Percentiles rank a stretch among this genome's conserved stretches.
Conservation (phyloP, 1,140 invertebrate genomes). For the Melanaphis sacchari region DNA sequence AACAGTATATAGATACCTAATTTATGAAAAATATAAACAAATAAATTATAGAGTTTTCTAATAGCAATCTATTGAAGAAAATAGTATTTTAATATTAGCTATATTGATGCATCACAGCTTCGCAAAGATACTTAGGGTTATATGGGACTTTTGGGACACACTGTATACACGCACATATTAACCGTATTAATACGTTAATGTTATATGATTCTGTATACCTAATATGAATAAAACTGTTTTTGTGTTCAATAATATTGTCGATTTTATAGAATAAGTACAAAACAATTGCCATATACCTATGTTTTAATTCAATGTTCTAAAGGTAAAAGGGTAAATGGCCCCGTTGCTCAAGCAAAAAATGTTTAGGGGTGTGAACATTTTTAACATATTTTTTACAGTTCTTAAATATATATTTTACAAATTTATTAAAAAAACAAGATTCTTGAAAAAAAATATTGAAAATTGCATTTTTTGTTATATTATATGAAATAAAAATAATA, state of each 20-base stretch:
- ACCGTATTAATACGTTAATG: neutral
- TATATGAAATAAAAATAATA: neutral
- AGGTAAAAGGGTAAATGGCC: accelerated
- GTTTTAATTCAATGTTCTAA: too few relatives aligned
- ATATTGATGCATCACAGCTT: neutral
- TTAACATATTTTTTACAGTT: neutral
- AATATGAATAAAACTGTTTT: neutral
- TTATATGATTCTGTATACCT: neutral
- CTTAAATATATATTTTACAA: neutral
- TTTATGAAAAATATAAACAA: neutral
- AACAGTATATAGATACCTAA: neutral
- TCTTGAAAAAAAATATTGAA: neutral
- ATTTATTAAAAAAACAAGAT: neutral
- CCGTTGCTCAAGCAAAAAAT: neutral
- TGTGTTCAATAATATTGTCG: neutral
- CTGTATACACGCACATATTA: neutral
- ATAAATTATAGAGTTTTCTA: neutral
- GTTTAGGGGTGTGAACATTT: neutral
- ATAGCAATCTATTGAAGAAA: neutral
- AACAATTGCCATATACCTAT: too few relatives aligned
- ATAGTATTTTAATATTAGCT: too few relatives aligned
- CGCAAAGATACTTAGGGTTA: neutral
- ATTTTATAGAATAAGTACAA: neutral
- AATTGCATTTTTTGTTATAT: neutral
- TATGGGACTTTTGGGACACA: neutral